Base-by-base conservation (phyloP, 1,140 invertebrate genomes). In the Cherax quadricarinatus region DNA sequence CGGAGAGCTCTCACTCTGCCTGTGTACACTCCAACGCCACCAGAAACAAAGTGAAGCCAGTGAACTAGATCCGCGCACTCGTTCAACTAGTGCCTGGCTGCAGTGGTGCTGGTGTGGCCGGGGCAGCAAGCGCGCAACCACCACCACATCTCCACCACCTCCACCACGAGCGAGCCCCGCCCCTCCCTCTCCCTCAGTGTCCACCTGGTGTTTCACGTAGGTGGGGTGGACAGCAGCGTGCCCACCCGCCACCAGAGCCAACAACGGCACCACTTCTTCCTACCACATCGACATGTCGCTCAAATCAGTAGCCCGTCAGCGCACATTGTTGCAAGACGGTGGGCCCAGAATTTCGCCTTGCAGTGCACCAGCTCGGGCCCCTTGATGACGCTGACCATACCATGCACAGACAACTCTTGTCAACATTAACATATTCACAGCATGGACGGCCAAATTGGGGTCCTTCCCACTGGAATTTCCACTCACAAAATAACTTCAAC, bases 41-140 rank as follows among this genome's bases (percentile, higher is more conserved):
- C 41, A 80, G 83, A 91, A 79, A 91, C 85, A 91, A 86, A 91
- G 70, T 89, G 88, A 84, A 91, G 84, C 90, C 90, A 91, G 51
- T 91, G 90, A 91, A 91, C 90, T 91, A 91, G 90, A 91, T 91
- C 90, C 84, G 90, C 90, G 90, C 90, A 86, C 90, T 91, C 90
- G 90, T 86, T 91, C 84, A 86, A 91, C 90, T 91, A 91, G 90
- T 91, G 90, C 90, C 90, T 51, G 53, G 73, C 90, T 86, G 84
- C 75, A 86, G 83, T 53, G 83, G 60, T 81, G 78, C 84, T 81
- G 84, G 75, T 53, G 75, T 75, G 89, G 78, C 57, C 87, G 57
- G 84, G 62, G 70, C 70, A 62, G 62, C 51, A 88, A 79, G 73
- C 75, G 62, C 60, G 57, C 12, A 21, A 66, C 70, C 81, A 57